Conservation (phyloP, 2,797 vertebrate species). For the Sebastes flavidus region DNA sequence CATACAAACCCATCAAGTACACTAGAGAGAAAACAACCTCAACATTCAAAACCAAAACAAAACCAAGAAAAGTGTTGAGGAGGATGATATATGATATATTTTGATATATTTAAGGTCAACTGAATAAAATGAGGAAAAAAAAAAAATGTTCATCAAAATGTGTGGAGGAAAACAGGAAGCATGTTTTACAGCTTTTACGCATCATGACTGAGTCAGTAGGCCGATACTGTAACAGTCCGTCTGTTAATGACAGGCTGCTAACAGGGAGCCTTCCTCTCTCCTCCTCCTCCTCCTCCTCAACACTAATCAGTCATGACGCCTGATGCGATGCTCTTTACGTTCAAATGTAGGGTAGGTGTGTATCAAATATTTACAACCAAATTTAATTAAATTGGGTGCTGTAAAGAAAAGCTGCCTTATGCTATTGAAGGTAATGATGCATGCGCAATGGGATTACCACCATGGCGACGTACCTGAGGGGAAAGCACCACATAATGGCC, state of each 20-base stretch:
- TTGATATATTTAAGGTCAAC: neutral
- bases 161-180: neutral
- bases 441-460: constrained; percentile 80
- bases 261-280: neutral
- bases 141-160: neutral
- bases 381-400: constrained; percentile 78
- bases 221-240: neutral
- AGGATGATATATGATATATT: no score
- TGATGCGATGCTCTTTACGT: constrained; percentile 50
- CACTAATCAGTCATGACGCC: no score
- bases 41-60: no score
- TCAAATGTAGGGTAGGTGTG: constrained; percentile 61
- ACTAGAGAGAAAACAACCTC: no score
- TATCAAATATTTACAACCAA: constrained; percentile 81
- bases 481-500: constrained; percentile 70
- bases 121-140: neutral
- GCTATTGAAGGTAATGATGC: constrained; percentile 84
- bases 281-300: constrained; percentile 2
- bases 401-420: constrained; percentile 78
- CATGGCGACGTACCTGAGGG: constrained; percentile 71
- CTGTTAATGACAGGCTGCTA: constrained; percentile 36
- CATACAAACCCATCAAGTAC: no score
- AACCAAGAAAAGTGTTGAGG: no score
- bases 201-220: constrained; percentile 9
- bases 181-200: neutral